Conservation (phyloP, 2,888 invertebrate genomes). For the Dasypolia templi region DNA sequence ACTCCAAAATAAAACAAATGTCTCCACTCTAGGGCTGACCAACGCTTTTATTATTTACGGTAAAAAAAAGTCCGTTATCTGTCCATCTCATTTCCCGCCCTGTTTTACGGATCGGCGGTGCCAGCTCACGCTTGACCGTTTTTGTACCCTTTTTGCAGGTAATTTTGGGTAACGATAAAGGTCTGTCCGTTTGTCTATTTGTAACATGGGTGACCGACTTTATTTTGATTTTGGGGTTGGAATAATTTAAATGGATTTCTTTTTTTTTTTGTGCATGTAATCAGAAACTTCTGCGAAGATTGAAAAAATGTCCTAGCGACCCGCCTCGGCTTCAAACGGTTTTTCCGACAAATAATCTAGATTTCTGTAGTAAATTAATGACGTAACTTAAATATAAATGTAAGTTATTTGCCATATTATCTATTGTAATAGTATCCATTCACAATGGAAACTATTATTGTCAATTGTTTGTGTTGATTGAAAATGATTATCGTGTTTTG, state of each 20-base stretch:
- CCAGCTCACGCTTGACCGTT: slow-evolving; percentile 65
- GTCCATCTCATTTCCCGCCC: slow-evolving; percentile 64
- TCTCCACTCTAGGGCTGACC: slow-evolving; percentile 41
- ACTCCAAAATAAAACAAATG: slow-evolving; percentile 41
- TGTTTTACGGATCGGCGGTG: slow-evolving; percentile 59
- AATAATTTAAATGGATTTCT: not conserved
- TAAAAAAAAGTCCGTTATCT: slow-evolving; percentile 59
- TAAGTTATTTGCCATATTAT: slow-evolving; percentile 19
- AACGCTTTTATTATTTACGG: slow-evolving; percentile 42
- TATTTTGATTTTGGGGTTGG: slow-evolving; percentile 23
- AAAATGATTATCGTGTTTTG: too few species aligned
- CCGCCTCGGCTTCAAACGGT: too few species aligned
- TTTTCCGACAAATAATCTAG: too few species aligned
- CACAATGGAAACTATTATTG: slow-evolving; percentile 40
- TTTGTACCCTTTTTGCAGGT: slow-evolving; percentile 58
- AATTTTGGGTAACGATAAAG: slow-evolving; percentile 26
- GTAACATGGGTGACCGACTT: slow-evolving; percentile 32
- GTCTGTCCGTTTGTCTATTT: slow-evolving; percentile 39
- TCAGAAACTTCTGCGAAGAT: not conserved
- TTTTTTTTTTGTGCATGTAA: not conserved
- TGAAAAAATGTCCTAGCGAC: not conserved
- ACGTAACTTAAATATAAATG: too few species aligned
- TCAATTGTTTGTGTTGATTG: slow-evolving; percentile 38
- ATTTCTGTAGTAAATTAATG: too few species aligned
- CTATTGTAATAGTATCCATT: slow-evolving; percentile 32